phyloP scores from a whole-genome alignment of 2,113 vertebrate genomes.

The Chloroceryle aenea region DNA sequence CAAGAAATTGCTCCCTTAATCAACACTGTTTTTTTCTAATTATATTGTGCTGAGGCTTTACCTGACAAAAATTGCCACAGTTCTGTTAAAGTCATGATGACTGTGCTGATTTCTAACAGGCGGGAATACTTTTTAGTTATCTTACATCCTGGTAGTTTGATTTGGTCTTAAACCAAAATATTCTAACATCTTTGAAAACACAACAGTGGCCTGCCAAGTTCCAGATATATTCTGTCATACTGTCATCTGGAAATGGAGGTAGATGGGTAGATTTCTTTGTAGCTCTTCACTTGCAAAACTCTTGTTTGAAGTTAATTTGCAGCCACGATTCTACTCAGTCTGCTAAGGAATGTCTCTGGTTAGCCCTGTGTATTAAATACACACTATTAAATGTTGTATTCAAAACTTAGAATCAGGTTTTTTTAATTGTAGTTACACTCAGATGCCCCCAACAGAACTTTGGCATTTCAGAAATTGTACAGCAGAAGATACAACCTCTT shows the following conservation, averaged over 20 bases:
- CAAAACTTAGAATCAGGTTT: not conserved
- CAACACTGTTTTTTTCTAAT: not conserved
- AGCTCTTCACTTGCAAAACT: not conserved
- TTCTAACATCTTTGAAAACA: not conserved
- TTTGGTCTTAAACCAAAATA: not conserved
- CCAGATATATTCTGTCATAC: not conserved
- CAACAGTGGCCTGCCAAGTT: not conserved
- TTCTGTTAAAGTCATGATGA: not conserved
- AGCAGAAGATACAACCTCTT: not conserved
- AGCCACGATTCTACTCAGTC: not conserved
- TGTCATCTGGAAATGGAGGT: not conserved
- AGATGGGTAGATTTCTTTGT: not conserved
- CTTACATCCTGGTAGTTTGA: not conserved
- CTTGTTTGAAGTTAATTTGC: constrained; percentile 3
- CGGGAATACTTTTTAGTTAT: not conserved
- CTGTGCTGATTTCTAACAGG: not conserved
- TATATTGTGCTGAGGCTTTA: not conserved
- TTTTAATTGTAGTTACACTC: not conserved
- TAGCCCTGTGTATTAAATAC: not conserved
- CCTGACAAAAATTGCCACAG: not conserved
- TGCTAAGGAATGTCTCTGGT: not conserved
- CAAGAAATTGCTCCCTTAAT: not conserved
- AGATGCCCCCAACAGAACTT: not conserved
- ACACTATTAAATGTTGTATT: not conserved
- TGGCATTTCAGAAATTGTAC: not conserved